Percentiles rank a stretch among this genome's conserved stretches.
These are phyloP conservation scores for Nothoprocta pentlandii DNA, from an alignment of 2,113 vertebrate species.

Conservation along the genomic window DNA sequence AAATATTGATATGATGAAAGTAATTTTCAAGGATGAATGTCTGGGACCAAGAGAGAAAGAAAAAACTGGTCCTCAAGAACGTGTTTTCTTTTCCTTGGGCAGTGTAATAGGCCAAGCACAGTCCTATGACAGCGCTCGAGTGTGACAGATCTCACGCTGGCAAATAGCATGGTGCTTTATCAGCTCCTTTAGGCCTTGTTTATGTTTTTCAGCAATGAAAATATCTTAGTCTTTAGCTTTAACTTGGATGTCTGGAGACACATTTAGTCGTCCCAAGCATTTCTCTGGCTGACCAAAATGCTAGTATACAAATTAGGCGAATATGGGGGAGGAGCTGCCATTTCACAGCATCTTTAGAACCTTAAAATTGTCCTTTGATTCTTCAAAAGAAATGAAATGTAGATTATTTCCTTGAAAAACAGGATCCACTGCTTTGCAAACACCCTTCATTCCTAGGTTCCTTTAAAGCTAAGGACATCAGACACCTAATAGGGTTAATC, in stretches of 20 bases:
- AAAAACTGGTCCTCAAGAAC: background rate
- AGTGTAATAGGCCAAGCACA: background rate
- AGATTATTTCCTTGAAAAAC: constrained; percentile 74
- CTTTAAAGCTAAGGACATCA: constrained; percentile 69
- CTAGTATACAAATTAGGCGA: background rate
- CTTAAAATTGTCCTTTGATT: constrained; percentile 61
- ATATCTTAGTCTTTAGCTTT: background rate
- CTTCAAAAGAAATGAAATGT: constrained; percentile 66
- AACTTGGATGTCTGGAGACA: background rate
- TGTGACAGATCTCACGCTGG: fast-evolving
- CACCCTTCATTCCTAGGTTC: constrained; percentile 57
- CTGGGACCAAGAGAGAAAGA: background rate
- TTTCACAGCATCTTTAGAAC: constrained; percentile 40
- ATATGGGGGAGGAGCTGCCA: constrained; percentile 34
- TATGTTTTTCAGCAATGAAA: background rate
- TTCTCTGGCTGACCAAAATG: background rate
- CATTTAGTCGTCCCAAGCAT: background rate
- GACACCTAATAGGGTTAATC: constrained; percentile 65
- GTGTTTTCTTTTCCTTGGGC: background rate
- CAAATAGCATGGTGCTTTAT: background rate
- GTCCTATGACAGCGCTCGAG: background rate
- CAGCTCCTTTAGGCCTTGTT: background rate
- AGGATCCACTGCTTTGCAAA: constrained; percentile 67
- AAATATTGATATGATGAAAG: background rate
- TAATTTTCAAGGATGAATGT: background rate